Conservation (phyloP, 2,888 invertebrate genomes). For the Phengaris arion region DNA sequence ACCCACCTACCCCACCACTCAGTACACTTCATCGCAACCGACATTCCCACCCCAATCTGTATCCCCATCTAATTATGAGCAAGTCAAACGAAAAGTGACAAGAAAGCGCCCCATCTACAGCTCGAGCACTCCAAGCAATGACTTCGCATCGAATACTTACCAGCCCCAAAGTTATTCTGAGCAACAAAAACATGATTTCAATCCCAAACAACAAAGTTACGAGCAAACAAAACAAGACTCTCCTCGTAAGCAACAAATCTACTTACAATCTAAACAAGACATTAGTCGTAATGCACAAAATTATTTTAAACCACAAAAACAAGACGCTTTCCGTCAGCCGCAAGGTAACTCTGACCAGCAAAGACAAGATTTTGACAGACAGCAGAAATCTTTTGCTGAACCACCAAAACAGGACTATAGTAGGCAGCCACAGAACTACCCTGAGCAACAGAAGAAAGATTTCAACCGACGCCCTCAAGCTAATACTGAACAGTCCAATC, state of each 20-base stretch:
- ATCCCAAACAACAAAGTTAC: slow-evolving; percentile 38
- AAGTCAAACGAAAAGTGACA: slow-evolving; percentile 62
- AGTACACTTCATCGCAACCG: slow-evolving; percentile 47
- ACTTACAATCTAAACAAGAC: slow-evolving; percentile 25
- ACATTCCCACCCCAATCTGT: slow-evolving; percentile 45
- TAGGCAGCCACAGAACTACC: slow-evolving; percentile 20
- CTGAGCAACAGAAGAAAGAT: slow-evolving; percentile 26
- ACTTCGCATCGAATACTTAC: slow-evolving; percentile 51
- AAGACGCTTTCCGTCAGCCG: slow-evolving; percentile 24
- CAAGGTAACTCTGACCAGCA: slow-evolving; percentile 21
- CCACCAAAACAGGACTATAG: slow-evolving; percentile 19
- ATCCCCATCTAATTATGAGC: slow-evolving; percentile 53
- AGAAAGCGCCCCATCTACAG: slow-evolving; percentile 65
- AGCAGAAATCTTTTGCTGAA: slow-evolving; percentile 21
- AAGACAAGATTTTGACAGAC: slow-evolving; percentile 27
- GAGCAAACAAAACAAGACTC: slow-evolving; percentile 23
- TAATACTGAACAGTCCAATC: slow-evolving; percentile 25
- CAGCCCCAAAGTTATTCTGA: slow-evolving; percentile 50
- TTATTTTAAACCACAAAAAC: slow-evolving; percentile 28
- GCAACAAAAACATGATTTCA: slow-evolving; percentile 49
- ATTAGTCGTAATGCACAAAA: slow-evolving; percentile 26
- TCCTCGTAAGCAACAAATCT: slow-evolving; percentile 24
- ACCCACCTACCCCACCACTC: slow-evolving; percentile 54
- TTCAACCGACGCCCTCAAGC: slow-evolving; percentile 26
- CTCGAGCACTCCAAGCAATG: slow-evolving; percentile 51